Evolutionary conservation across 1,140 invertebrate genomes (phyloP).

Genomic region (Apis dorsata): DNA sequence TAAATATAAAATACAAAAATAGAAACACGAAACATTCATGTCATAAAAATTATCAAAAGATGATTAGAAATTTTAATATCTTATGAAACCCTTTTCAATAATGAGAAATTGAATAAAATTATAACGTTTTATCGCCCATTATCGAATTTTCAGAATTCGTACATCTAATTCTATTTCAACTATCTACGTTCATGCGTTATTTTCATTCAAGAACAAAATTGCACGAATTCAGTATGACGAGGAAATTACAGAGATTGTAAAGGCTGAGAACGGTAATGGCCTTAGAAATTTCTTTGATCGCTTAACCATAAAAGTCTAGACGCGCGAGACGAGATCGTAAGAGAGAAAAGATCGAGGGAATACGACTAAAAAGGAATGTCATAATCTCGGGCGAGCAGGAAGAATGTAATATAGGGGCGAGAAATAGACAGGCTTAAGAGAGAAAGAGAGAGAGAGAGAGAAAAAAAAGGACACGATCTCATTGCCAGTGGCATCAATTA

Average conservation of each 20-base stretch:
- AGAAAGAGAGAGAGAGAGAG: not conserved
- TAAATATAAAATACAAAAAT: too few relatives aligned
- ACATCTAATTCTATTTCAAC: not conserved
- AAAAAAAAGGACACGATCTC: constrained; percentile 16
- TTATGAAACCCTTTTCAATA: too few relatives aligned
- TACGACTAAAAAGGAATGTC: constrained; percentile 38
- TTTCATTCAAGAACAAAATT: not conserved
- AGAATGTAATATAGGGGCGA: constrained; percentile 14
- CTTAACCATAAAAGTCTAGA: not conserved
- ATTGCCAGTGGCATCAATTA: constrained; percentile 61
- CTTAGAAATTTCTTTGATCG: constrained; percentile 3
- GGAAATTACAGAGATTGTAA: not conserved
- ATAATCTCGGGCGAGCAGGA: constrained; percentile 14
- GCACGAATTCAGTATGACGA: not conserved
- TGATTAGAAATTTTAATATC: too few relatives aligned
- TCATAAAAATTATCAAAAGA: too few relatives aligned
- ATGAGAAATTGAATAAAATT: too few relatives aligned
- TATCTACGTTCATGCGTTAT: not conserved
- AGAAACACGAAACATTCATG: too few relatives aligned
- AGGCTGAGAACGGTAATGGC: not conserved
- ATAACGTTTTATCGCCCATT: too few relatives aligned
- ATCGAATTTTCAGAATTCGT: too few relatives aligned
- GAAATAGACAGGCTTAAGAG: not conserved
- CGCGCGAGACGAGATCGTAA: not conserved
- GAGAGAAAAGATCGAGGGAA: constrained; percentile 20